Evolutionary conservation across 2,113 vertebrate genomes (phyloP), one percentile per base, ranked within the genome.

Genomic region (Delphinus delphis): DNA sequence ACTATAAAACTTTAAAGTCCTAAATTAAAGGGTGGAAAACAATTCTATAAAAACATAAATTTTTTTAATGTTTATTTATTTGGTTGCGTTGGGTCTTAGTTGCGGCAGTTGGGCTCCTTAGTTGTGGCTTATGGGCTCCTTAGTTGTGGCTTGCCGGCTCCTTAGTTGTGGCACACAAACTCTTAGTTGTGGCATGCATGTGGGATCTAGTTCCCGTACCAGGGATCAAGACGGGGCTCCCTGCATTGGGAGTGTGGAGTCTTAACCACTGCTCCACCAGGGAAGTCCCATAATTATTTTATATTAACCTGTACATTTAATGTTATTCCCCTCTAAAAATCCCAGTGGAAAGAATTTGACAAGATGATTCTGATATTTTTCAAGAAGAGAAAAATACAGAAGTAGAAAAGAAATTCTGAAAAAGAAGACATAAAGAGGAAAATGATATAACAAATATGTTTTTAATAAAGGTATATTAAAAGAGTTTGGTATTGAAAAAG

Each of bases 231-330:
- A 53, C 1, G 15, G 53, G 53, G 53, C 53, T 17, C 53, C 53
- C 15, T 53, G 53, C 53, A 53, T 53, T 53, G 53, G 53, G 53
- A 18, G 53, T 6, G 53, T 53, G 53, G 53, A 53, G 53, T 53
- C 15, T 53, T 53, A 17, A 53, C 53, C 53, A 53, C 53, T 53
- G 53, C 5, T 1, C 53, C 53, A 53, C 53, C 53, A 53, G 53
- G 53, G 53, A 53, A 53, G 53, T 53, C 53, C 53, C 44, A 44
- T 65, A 84, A 36, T 25, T 65, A 73, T 68, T 83, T 76, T 93
- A 82, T 83, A 94, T 77, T 77, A 68, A 83, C 60, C 63, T 68
- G 25, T 63, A 63, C 70, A 96, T 58, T 58, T 91, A 84, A 53
- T 44, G 18, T 44, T 96, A 92, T 79, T 53, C 28, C 31, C 9